These are phyloP conservation scores for Urocyon cinereoargenteus DNA, from an alignment of 2,797 vertebrate species.

Conservation along the genomic window DNA sequence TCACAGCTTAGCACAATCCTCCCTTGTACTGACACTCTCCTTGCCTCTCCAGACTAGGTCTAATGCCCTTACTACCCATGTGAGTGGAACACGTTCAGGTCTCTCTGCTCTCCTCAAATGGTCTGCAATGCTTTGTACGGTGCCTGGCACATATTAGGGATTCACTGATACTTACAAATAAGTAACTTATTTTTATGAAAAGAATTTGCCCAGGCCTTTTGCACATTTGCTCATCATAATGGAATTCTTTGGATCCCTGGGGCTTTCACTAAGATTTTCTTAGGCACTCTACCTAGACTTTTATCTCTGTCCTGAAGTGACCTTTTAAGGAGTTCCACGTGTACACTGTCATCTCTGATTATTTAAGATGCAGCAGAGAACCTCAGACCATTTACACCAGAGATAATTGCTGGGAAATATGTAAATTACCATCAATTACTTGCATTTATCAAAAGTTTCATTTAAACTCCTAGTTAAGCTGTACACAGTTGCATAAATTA, in stretches of 20 bases:
- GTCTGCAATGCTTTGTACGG: not conserved
- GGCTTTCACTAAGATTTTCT: not conserved
- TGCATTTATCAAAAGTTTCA: constrained; percentile 79
- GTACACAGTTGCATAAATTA: constrained; percentile 73
- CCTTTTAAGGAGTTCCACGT: not conserved
- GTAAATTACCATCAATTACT: constrained; percentile 76
- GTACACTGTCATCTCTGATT: constrained; percentile 11
- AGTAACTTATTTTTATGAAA: constrained; percentile 32
- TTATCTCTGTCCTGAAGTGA: constrained; percentile 61
- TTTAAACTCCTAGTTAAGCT: constrained; percentile 72
- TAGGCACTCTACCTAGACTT: not conserved
- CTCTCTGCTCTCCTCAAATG: not conserved
- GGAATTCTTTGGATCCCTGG: not conserved
- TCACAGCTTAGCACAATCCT: not conserved
- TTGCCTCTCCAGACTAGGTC: not conserved
- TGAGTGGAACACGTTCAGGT: not conserved
- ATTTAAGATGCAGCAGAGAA: constrained; percentile 66
- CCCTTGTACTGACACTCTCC: not conserved
- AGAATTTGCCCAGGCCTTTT: not conserved
- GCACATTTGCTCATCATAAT: not conserved
- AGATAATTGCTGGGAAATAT: constrained; percentile 70
- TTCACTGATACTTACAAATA: constrained; percentile 52
- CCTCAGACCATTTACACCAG: constrained; percentile 64
- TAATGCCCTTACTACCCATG: not conserved
- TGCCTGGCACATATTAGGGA: not conserved